These are phyloP conservation scores for Dendrocopos noguchii DNA, from an alignment of 2,113 vertebrate genomes.

Conservation along the genomic window DNA sequence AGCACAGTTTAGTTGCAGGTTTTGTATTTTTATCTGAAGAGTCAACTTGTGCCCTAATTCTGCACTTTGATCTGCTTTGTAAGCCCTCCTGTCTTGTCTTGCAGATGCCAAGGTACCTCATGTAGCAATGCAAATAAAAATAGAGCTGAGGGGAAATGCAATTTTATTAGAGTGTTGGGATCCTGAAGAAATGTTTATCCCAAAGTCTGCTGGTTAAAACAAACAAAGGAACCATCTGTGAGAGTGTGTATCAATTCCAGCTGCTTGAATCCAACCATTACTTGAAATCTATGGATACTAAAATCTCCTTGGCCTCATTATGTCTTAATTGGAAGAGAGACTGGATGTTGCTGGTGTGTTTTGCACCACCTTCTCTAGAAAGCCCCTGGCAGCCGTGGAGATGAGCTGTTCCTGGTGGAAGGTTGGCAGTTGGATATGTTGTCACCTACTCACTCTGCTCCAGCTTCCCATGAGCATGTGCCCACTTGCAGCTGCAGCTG, in stretches of 20 bases:
- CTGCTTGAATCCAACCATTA: not conserved
- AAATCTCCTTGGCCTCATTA: slow-evolving; percentile 11
- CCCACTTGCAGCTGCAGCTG: not conserved
- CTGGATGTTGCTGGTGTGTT: not conserved
- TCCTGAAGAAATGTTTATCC: not conserved
- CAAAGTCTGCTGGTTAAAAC: not conserved
- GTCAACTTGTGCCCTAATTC: not conserved
- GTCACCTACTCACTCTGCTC: not conserved
- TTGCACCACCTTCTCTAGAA: not conserved
- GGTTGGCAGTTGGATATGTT: not conserved
- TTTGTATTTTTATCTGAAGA: slow-evolving; percentile 16
- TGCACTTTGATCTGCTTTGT: not conserved
- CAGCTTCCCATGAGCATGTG: not conserved
- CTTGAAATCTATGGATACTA: slow-evolving; percentile 9
- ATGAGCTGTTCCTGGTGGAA: not conserved
- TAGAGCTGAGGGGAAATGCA: not conserved
- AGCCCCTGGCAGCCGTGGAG: slow-evolving; percentile 1
- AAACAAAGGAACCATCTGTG: not conserved
- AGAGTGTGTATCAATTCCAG: not conserved
- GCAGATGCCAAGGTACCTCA: not conserved
- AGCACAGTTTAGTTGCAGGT: not conserved
- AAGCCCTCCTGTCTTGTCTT: not conserved
- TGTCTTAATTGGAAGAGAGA: not conserved
- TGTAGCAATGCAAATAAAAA: slow-evolving; percentile 8
- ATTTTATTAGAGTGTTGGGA: not conserved